These are phyloP conservation scores for Zapus hudsonius DNA, from an alignment of 2,113 vertebrate species.

Conservation along the genomic window DNA sequence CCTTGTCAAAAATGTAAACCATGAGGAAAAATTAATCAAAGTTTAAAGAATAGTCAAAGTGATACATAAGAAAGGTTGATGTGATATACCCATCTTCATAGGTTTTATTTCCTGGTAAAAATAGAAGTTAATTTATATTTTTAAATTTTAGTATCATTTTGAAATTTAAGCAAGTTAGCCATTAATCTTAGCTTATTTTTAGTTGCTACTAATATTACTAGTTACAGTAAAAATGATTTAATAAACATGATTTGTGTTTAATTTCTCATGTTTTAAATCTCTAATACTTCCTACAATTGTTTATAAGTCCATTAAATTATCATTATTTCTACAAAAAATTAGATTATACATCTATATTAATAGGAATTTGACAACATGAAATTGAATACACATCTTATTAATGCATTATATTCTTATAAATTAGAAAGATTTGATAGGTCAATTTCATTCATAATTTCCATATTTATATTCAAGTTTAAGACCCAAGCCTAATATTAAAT, in stretches of 20 bases:
- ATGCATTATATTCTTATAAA: not conserved
- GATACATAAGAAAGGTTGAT: not conserved
- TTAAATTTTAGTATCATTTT: slow-evolving; percentile 1
- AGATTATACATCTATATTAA: not conserved
- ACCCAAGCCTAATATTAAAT: not conserved
- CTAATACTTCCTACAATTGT: not conserved
- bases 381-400: not conserved
- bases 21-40: slow-evolving; percentile 17
- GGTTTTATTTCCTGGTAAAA: not conserved
- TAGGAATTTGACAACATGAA: slow-evolving; percentile 8
- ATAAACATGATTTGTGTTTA: not conserved
- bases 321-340: slow-evolving; percentile 3
- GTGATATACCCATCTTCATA: not conserved
- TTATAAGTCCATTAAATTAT: not conserved
- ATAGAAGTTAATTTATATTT: slow-evolving; percentile 14
- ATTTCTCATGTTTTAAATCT: slow-evolving; percentile 35
- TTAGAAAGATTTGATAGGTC: not conserved
- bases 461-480: not conserved
- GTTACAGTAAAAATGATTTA: not conserved
- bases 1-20: not conserved
- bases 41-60: not conserved
- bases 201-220: not conserved
- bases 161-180: not conserved
- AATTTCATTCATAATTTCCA: slow-evolving; percentile 10
- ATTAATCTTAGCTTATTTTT: slow-evolving; percentile 35